Conservation (phyloP, 2,888 invertebrate species). For the Noctuana brunneofusca region DNA sequence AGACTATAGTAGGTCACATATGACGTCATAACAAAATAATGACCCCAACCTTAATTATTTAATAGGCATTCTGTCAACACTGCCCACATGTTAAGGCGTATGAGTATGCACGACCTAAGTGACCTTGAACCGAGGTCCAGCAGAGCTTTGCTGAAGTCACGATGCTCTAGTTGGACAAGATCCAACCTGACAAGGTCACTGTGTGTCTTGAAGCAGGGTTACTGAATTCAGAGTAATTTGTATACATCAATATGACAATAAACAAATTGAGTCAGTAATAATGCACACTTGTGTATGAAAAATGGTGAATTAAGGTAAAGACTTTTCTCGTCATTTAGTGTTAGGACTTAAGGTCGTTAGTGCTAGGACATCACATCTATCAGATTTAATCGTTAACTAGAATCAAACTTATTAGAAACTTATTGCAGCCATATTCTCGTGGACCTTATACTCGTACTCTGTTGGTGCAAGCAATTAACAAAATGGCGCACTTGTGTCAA, state of each 20-base stretch:
- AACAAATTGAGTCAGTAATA: not conserved
- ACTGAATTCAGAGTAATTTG: not conserved
- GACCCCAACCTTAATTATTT: constrained; percentile 9
- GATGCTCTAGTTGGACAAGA: constrained; percentile 6
- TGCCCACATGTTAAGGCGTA: not conserved
- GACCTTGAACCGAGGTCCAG: constrained; percentile 13
- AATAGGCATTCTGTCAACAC: not conserved
- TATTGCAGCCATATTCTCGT: constrained; percentile 2
- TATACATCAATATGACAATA: not conserved
- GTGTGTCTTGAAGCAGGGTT: constrained; percentile 2
- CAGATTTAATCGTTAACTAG: too few relatives aligned
- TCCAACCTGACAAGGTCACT: constrained; percentile 1
- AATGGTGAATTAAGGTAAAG: too few relatives aligned
- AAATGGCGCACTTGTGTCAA: constrained; percentile 32
- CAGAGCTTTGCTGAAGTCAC: not conserved
- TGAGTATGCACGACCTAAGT: not conserved
- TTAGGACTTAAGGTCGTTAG: too few relatives aligned
- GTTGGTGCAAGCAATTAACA: constrained; percentile 10
- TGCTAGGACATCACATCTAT: too few relatives aligned
- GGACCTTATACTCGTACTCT: not conserved
- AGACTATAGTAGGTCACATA: too few relatives aligned
- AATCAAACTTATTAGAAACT: too few relatives aligned
- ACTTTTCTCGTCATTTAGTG: too few relatives aligned
- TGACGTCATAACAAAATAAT: constrained; percentile 1
- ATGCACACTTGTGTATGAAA: too few relatives aligned